Evolutionary conservation across 2,113 vertebrate species (phyloP).

Genomic region (Atrichornis clamosus): DNA sequence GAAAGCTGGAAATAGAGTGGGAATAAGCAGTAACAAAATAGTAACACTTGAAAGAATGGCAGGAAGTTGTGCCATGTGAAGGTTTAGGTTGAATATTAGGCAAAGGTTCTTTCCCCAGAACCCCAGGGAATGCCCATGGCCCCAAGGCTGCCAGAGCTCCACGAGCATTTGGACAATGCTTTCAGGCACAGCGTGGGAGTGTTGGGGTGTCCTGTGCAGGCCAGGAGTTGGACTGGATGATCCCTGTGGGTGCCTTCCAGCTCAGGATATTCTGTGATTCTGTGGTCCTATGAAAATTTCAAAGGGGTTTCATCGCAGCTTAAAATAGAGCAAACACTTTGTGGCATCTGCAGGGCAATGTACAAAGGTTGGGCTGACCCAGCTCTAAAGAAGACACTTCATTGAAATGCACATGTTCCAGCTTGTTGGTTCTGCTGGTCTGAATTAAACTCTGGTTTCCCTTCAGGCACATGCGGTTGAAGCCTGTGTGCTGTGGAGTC

Average conservation of each 20-base stretch:
- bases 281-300: neutral
- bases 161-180: fast-evolving
- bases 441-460: neutral
- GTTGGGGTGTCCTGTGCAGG: neutral
- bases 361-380: neutral
- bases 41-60: neutral
- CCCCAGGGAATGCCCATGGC: fast-evolving
- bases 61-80: neutral
- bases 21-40: neutral
- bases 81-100: neutral
- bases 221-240: fast-evolving
- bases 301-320: neutral
- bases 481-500: neutral
- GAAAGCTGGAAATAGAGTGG: neutral
- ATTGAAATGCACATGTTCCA: neutral
- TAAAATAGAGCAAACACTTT: neutral
- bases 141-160: neutral
- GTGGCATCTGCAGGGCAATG: neutral
- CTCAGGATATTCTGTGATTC: neutral
- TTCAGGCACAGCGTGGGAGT: neutral
- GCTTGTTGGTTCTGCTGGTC: neutral
- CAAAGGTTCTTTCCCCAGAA: neutral
- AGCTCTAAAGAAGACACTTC: neutral
- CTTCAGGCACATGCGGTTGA: neutral
- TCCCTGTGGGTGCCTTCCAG: neutral